Evolutionary conservation across 2,888 invertebrate genomes (phyloP), one percentile per base, ranked within the genome.

Genomic region (Sthenelais limicola): DNA sequence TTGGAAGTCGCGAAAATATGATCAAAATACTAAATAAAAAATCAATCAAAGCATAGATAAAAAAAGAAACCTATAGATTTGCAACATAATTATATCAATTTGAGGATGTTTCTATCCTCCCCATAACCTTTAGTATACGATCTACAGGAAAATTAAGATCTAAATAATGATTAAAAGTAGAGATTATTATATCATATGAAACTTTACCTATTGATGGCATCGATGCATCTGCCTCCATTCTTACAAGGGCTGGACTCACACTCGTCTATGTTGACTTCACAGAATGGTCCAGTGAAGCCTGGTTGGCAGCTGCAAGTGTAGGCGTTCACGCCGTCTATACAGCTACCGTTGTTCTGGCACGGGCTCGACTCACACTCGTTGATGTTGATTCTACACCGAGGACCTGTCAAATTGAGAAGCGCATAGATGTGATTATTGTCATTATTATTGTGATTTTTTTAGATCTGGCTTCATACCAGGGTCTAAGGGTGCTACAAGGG

Each of bases 271-370:
- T 73, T 67, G 3, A 49, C 24, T 43, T 72, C 49, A 32, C 74
- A 72, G 26, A 26, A 35, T 9, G 0, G 18, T 3, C 71, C 74
- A 15, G 4, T 24, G 33, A 70, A 68, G 15, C 75, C 75, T 18
- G 73, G 52, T 2, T 48, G 52, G 56, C 75, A 75, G 18, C 32
- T 21, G 38, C 75, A 75, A 5, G 21, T 12, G 56, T 54, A 75
- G 3, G 48, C 47, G 32, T 72, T 68, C n/a, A 68, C 58, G 1
- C 58, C 66, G 33, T 73, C 35, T 21, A 43, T 68, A 72, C 85
- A 85, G 3, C 73, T 77, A 1, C 81, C 84, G 5, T 74, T 77
- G 68, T 84, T 80, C 32, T 74, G 49, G 71, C 85, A 85, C 1
- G 84, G 83, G 12, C 51, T 74, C 51, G 81, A 82, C 3, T 70